Evolutionary conservation across 2,797 vertebrate species (phyloP).

Genomic region (Monodelphis domestica): DNA sequence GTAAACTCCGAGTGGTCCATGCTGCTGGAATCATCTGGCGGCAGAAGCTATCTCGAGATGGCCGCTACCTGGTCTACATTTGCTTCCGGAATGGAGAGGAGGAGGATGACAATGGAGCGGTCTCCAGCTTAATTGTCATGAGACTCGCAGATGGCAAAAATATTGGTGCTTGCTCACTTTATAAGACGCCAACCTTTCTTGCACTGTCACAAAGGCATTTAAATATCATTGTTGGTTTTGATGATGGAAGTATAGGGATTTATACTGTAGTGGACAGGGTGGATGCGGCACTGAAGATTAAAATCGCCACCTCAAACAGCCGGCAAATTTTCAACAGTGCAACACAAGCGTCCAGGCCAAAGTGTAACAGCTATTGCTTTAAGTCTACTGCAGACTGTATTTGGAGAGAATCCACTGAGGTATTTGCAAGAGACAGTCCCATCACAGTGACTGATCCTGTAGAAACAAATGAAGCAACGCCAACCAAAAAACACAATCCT

Average conservation of each 20-base stretch:
- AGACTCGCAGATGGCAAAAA: conserved; percentile 98
- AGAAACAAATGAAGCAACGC: conserved; percentile 92
- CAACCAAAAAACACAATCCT: conserved; percentile 95
- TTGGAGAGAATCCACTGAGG: conserved; percentile 98
- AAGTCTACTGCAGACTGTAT: conserved; percentile 95
- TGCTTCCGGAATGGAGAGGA: conserved; percentile 94
- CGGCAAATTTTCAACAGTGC: conserved; percentile 97
- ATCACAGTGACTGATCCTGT: conserved; percentile 95
- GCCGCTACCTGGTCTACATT: conserved; percentile 97
- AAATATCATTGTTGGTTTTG: conserved; percentile 98
- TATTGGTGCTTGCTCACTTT: conserved; percentile 98
- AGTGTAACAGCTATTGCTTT: conserved; percentile 93
- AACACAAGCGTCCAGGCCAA: conserved; percentile 94
- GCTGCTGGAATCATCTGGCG: conserved; percentile 96
- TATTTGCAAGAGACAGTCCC: conserved; percentile 98
- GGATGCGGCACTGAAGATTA: conserved; percentile 98
- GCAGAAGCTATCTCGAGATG: conserved; percentile 95
- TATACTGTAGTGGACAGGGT: conserved; percentile 99
- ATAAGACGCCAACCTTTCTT: conserved; percentile 97
- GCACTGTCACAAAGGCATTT: conserved; percentile 96
- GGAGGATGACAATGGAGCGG: conserved; percentile 93
- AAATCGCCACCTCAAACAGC: conserved; percentile 99
- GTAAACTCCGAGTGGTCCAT: conserved; percentile 95
- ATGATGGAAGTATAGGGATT: conserved; percentile 98
- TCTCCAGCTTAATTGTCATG: conserved; percentile 98